Conservation (phyloP, 1,140 invertebrate species). For the Chrysopa pallens region DNA sequence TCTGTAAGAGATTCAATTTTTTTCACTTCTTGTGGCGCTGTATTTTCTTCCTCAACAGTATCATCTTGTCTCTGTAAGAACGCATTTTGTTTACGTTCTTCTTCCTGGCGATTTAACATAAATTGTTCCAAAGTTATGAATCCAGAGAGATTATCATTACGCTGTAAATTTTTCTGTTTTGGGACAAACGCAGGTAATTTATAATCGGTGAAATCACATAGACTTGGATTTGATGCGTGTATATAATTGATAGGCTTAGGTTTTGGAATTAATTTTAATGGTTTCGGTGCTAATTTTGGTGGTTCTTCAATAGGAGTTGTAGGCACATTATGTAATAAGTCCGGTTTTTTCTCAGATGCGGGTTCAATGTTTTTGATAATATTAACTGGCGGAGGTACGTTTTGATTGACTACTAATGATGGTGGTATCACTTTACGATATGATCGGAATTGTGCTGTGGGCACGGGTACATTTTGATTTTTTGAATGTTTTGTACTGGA, state of each 20-base stretch:
- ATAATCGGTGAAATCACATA: slow-evolving; percentile 30
- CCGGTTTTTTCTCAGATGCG: not conserved
- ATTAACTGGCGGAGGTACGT: slow-evolving; percentile 1
- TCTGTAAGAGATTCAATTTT: not conserved
- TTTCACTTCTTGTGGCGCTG: not conserved
- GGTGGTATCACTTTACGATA: slow-evolving; percentile 39
- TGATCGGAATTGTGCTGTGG: slow-evolving; percentile 57
- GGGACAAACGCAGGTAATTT: slow-evolving; percentile 8
- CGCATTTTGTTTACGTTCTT: slow-evolving; percentile 32
- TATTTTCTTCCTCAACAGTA: not conserved
- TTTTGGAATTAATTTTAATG: slow-evolving; percentile 9
- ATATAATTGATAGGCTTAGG: slow-evolving; percentile 34
- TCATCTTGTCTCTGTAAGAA: slow-evolving; percentile 15
- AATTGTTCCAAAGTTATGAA: slow-evolving; percentile 52
- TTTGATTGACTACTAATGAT: slow-evolving; percentile 14
- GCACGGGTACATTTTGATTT: slow-evolving; percentile 45
- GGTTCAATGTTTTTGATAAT: too few relatives aligned
- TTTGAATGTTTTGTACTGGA: slow-evolving; percentile 21
- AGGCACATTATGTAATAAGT: not conserved
- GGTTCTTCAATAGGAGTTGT: not conserved
- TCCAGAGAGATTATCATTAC: slow-evolving; percentile 18
- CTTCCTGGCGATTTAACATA: slow-evolving; percentile 50
- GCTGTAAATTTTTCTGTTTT: slow-evolving; percentile 9
- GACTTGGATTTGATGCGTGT: slow-evolving; percentile 45
- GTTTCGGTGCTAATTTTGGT: not conserved